Evolutionary conservation across 2,797 vertebrate species (phyloP).

Genomic region (Clarias fuscus): DNA sequence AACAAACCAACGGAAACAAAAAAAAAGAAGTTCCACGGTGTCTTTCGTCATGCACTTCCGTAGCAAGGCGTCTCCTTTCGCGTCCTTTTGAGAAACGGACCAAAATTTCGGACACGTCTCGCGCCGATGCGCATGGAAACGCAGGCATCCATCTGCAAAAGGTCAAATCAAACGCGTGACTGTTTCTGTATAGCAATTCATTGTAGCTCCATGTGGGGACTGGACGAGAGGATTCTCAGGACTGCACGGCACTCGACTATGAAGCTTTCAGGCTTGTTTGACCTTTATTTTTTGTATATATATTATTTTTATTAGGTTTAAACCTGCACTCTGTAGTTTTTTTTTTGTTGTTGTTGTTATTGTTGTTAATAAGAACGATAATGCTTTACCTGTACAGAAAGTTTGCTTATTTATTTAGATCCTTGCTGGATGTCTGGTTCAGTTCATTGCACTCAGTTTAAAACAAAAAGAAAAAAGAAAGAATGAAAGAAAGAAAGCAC

Average conservation of each 20-base stretch:
- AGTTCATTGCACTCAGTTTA: conserved; percentile 72
- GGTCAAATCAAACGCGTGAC: conserved; percentile 41
- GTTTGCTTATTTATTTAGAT: conserved; percentile 92
- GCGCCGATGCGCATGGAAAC: conserved; percentile 43
- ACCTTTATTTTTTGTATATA: conserved; percentile 46
- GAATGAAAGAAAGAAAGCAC: conserved; percentile 46
- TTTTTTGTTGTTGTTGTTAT: background rate
- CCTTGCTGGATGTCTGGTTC: conserved; percentile 76
- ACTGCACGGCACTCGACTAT: conserved; percentile 67
- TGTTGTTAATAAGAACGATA: conserved; percentile 48
- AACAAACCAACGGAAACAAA: too few species aligned
- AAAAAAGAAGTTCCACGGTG: too few species aligned
- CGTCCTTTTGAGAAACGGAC: conserved; percentile 12
- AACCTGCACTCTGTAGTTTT: conserved; percentile 68
- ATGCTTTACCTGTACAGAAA: conserved; percentile 70
- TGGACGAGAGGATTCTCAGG: conserved; percentile 76
- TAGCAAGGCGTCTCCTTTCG: conserved; percentile 12
- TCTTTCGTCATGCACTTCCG: conserved; percentile 44
- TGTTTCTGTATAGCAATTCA: conserved; percentile 61
- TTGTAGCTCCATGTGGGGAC: conserved; percentile 70
- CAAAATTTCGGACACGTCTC: conserved; percentile 43
- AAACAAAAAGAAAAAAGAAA: conserved; percentile 55
- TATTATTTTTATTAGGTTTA: conserved; percentile 60
- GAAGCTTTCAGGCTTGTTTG: conserved; percentile 62
- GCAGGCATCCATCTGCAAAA: conserved; percentile 44